phyloP scores from a whole-genome alignment of 2,113 vertebrate species.

The Neogobius melanostomus region DNA sequence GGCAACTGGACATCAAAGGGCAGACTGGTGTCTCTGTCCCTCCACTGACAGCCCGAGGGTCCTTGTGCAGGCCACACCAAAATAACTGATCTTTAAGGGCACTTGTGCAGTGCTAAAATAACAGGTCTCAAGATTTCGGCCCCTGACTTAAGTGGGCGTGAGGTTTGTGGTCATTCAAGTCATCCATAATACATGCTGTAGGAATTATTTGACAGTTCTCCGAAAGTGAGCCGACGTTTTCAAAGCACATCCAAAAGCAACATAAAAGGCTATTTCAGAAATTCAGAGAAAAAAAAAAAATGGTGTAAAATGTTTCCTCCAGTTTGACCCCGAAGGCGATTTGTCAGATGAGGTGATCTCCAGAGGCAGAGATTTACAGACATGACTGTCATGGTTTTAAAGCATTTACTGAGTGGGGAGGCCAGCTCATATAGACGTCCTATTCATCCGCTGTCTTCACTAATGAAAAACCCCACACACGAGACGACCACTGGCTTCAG shows the following conservation, averaged over 20 bases:
- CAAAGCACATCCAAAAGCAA: conserved; percentile 31
- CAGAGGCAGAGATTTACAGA: conserved; percentile 68
- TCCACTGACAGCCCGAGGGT: conserved; percentile 47
- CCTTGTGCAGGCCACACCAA: conserved; percentile 44
- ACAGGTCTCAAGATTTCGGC: conserved; percentile 43
- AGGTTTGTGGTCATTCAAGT: conserved; percentile 41
- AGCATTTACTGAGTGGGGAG: conserved; percentile 62
- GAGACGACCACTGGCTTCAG: conserved; percentile 53
- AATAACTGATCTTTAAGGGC: conserved; percentile 62
- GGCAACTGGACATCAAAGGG: conserved; percentile 59
- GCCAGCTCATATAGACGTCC: conserved; percentile 66
- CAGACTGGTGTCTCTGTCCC: conserved; percentile 46
- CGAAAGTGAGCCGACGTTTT: conserved; percentile 56
- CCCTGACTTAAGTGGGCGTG: conserved; percentile 39
- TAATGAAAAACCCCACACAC: conserved; percentile 73
- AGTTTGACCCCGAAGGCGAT: conserved; percentile 49
- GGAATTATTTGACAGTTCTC: conserved; percentile 56
- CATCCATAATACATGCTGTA: conserved; percentile 56
- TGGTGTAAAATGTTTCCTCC: conserved; percentile 54
- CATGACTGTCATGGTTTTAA: conserved; percentile 69
- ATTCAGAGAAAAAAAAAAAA: conserved; percentile 34
- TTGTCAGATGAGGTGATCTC: conserved; percentile 61
- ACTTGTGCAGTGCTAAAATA: conserved; percentile 49
- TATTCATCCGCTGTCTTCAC: conserved; percentile 69
- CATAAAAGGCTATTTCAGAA: conserved; percentile 50